A percentile compares a stretch with the other conserved stretches of the same genome.
Conservation (phyloP, 2,797 vertebrate genomes). For the Botia kubotai region DNA sequence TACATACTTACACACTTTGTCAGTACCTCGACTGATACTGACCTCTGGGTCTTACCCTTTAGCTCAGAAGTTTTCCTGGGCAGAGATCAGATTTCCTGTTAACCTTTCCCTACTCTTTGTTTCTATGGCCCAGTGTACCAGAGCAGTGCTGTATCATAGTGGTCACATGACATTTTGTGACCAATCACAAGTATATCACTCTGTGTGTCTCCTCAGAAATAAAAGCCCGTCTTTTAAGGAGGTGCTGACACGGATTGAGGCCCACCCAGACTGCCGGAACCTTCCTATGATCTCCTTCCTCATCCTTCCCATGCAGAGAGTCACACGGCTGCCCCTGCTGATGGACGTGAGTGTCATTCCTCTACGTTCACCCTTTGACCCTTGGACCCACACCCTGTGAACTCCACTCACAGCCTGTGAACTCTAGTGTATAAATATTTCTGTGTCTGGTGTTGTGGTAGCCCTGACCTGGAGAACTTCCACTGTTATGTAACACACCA, state of each 20-base stretch:
- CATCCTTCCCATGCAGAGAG: constrained; percentile 98
- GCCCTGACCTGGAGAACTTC: constrained; percentile 41
- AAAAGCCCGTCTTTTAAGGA: constrained; percentile 91
- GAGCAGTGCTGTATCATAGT: neutral
- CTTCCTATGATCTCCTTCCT: constrained; percentile 98
- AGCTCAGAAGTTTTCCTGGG: neutral
- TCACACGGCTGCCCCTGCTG: constrained; percentile 93
- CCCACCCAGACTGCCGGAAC: constrained; percentile 90
- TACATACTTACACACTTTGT: neutral
- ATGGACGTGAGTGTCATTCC: constrained; percentile 88
- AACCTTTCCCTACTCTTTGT: neutral
- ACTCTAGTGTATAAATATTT: neutral
- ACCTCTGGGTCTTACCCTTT: constrained; percentile 24
- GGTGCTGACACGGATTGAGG: constrained; percentile 85
- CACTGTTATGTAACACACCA: constrained; percentile 63
- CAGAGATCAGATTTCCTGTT: constrained; percentile 15
- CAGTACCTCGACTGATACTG: neutral
- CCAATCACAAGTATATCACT: constrained; percentile 16
- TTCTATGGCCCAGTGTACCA: neutral
- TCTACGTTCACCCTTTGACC: neutral
- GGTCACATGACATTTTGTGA: neutral
- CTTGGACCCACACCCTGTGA: neutral
- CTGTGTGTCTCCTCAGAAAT: constrained; percentile 73
- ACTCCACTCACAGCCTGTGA: neutral
- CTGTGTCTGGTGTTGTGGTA: constrained; percentile 1